A percentile compares a stretch with the other conserved stretches of the same genome.
Evolutionary conservation across 2,113 vertebrate genomes (phyloP).

Genomic region (Gambusia affinis): DNA sequence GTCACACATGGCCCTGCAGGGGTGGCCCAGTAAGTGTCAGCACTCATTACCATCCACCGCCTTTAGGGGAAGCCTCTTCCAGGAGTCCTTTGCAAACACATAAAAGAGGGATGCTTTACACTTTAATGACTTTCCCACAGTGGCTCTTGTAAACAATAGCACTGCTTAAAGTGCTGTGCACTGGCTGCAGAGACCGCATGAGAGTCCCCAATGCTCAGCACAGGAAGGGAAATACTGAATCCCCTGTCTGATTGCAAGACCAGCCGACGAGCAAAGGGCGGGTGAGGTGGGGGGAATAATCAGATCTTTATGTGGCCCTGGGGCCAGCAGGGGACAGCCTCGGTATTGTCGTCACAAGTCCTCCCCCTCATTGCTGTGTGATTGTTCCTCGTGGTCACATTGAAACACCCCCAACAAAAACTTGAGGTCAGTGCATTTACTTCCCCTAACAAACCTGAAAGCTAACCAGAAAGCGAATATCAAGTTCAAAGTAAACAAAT

Average conservation of each 20-base stretch:
- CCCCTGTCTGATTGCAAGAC: constrained; percentile 69
- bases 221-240: constrained; percentile 74
- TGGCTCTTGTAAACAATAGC: constrained; percentile 66
- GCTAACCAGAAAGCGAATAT: not conserved
- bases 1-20: constrained; percentile 39
- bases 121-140: constrained; percentile 86
- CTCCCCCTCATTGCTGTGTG: constrained; percentile 39
- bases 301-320: constrained; percentile 75
- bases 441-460: not conserved
- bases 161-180: constrained; percentile 63
- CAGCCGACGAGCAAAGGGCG: constrained; percentile 55
- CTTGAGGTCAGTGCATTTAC: constrained; percentile 9
- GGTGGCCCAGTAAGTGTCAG: constrained; percentile 69
- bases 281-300: constrained; percentile 60
- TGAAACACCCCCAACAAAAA: constrained; percentile 47
- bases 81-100: constrained; percentile 64
- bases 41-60: constrained; percentile 69
- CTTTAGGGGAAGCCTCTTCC: constrained; percentile 65
- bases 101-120: constrained; percentile 77
- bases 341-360: constrained; percentile 55
- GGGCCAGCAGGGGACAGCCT: constrained; percentile 70
- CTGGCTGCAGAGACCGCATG: constrained; percentile 44
- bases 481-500: constrained; percentile 37
- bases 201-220: constrained; percentile 65
- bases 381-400: constrained; percentile 63